phyloP scores from a whole-genome alignment of 2,113 vertebrate genomes.

The Callopanchax toddi region DNA sequence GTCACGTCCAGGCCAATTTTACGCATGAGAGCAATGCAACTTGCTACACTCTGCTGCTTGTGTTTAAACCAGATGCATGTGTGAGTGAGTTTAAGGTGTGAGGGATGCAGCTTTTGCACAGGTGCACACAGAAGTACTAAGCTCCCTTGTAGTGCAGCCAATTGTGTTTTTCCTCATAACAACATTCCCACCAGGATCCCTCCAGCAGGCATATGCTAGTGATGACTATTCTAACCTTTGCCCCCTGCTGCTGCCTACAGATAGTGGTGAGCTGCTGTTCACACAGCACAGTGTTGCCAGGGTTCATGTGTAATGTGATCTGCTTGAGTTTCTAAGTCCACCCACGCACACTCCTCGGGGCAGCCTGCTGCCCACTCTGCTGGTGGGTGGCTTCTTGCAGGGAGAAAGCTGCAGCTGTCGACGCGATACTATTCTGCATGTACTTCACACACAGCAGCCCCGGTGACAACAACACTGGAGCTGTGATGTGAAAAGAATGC shows the following conservation, averaged over 20 bases:
- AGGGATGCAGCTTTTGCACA: slow-evolving; percentile 20
- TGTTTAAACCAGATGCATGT: slow-evolving; percentile 11
- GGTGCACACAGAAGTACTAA: slow-evolving; percentile 37
- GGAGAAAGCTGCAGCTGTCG: slow-evolving; percentile 65
- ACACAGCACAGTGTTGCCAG: slow-evolving; percentile 71
- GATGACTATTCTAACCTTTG: slow-evolving; percentile 76
- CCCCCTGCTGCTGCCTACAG: slow-evolving; percentile 77
- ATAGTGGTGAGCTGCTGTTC: slow-evolving; percentile 74
- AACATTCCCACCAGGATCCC: slow-evolving; percentile 69
- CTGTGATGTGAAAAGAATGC: slow-evolving; percentile 51
- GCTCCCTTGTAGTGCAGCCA: slow-evolving; percentile 53
- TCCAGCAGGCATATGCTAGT: slow-evolving; percentile 76
- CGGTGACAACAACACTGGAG: slow-evolving; percentile 59
- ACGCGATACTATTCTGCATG: slow-evolving; percentile 72
- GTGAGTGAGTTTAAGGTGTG: slow-evolving; percentile 40
- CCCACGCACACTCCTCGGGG: slow-evolving; percentile 79
- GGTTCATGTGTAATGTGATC: slow-evolving; percentile 82
- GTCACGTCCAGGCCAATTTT: slow-evolving; percentile 35
- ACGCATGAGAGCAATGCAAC: slow-evolving; percentile 52
- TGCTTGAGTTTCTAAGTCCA: slow-evolving; percentile 77
- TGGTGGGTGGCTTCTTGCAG: slow-evolving; percentile 78
- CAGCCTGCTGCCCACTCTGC: slow-evolving; percentile 79
- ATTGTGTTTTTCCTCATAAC: slow-evolving; percentile 64
- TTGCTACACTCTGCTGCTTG: not conserved
- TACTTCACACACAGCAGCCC: slow-evolving; percentile 55